A percentile compares a stretch with the other conserved stretches of the same genome.
phyloP scores from a whole-genome alignment of 2,888 invertebrate genomes.

The Pegoplata infirma region DNA sequence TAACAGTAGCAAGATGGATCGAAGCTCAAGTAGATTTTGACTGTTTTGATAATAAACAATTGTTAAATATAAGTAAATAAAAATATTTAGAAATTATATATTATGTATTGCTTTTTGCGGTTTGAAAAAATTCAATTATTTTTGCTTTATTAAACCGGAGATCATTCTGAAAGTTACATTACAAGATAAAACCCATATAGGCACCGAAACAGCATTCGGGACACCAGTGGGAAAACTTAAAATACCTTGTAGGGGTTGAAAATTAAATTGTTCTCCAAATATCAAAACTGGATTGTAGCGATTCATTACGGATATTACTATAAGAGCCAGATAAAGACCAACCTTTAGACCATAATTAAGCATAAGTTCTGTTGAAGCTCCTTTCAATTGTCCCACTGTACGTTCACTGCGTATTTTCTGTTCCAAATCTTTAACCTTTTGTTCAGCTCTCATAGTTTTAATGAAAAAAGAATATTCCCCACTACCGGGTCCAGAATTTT shows the following conservation, averaged over 20 bases:
- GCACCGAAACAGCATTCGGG: slow-evolving; percentile 79
- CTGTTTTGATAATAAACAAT: slow-evolving; percentile 69
- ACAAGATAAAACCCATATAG: slow-evolving; percentile 79
- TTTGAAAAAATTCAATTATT: slow-evolving; percentile 47
- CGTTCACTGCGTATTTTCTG: slow-evolving; percentile 64
- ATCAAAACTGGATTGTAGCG: slow-evolving; percentile 78
- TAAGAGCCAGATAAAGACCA: slow-evolving; percentile 73
- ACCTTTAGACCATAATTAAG: slow-evolving; percentile 76
- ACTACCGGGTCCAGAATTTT: slow-evolving; percentile 63
- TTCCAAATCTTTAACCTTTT: slow-evolving; percentile 66
- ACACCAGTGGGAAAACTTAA: slow-evolving; percentile 79
- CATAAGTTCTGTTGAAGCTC: slow-evolving; percentile 68
- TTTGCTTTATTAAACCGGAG: slow-evolving; percentile 67
- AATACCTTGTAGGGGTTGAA: slow-evolving; percentile 78
- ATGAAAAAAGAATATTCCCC: slow-evolving; percentile 71
- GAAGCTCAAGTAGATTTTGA: slow-evolving; percentile 82
- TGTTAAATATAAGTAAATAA: slow-evolving; percentile 66
- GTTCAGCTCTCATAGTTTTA: slow-evolving; percentile 72
- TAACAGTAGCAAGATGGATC: slow-evolving; percentile 89
- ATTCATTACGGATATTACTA: slow-evolving; percentile 77
- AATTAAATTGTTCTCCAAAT: slow-evolving; percentile 77
- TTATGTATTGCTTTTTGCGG: neutral
- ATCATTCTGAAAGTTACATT: slow-evolving; percentile 77
- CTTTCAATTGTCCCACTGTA: slow-evolving; percentile 65
- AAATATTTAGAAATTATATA: neutral